Evolutionary conservation across 2,113 vertebrate species (phyloP).

Genomic region (Myanophis thanlyinensis): DNA sequence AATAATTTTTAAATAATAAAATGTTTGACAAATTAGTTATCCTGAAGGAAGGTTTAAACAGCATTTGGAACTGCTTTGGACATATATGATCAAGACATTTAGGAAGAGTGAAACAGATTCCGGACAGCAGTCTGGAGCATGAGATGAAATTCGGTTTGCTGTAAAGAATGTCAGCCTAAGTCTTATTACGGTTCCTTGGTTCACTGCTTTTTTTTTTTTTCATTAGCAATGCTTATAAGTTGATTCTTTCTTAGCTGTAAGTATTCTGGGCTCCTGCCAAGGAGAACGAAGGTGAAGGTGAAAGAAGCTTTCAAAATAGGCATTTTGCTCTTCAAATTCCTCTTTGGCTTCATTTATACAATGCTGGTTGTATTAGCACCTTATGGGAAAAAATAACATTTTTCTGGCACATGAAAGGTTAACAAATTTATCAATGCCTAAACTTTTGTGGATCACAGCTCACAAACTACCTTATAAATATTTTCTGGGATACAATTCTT

Average conservation of each 20-base stretch:
- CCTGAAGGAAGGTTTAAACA: neutral
- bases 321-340: neutral
- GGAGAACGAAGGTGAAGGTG: neutral
- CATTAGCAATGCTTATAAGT: neutral
- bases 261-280: neutral
- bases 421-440: neutral
- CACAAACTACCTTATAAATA: neutral
- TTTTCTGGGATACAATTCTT: neutral
- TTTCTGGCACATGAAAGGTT: neutral
- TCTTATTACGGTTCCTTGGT: neutral
- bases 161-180: neutral
- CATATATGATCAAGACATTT: neutral
- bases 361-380: neutral
- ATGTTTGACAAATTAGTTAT: neutral
- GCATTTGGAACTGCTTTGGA: neutral
- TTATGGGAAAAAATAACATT: neutral
- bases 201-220: neutral
- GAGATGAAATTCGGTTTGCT: neutral
- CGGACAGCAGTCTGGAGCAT: neutral
- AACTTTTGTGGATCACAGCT: neutral
- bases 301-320: neutral
- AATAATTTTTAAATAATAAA: neutral
- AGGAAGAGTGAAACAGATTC: neutral
- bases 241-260: neutral
- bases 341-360: neutral